Evolutionary conservation across 2,888 invertebrate genomes (phyloP), one percentile per base, ranked within the genome.

Genomic region (Dicyrtoma fusca): DNA sequence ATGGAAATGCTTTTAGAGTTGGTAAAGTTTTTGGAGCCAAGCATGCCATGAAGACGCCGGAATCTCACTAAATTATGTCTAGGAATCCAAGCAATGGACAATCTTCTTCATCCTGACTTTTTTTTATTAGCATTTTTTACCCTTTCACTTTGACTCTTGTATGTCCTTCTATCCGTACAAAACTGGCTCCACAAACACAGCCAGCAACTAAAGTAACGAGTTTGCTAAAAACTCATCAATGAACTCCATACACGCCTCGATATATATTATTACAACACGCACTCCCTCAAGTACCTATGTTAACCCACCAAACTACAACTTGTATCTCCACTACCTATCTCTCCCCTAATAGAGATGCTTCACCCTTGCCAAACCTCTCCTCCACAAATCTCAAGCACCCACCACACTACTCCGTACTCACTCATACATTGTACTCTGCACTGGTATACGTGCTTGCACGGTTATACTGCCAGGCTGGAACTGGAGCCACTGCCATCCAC

Each of bases 51-150:
- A 57, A 19, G 69, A 65, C 71, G 71, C 74, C 75, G 73, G 79
- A 77, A 78, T 79, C 78, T 78, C 77, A 72, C 75, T 79, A 78
- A 79, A 79, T 78, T 79, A 79, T 79, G 72, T 75, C 74, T 59
- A 69, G 72, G 65, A 74, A 72, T 72, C 65, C 55, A 44, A 69
- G 66, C 69, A 71, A 76, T 72, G 72, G 72, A 66, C 68, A 65
- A 72, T 72, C 72, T 68, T 69, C 65, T 42, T 53, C 55, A 68
- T 68, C 55, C 64, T 74, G 53, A 63, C 75, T 74, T 74, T 76
- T n/a, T 70, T 66, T 74, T 74, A 76, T 76, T 74, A 76, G 74
- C 71, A 76, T 76, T 76, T 76, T n/a, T 75, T 71, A 65, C 68
- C 59, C 70, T 62, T 68, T 47, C 63, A 49, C 55, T 47, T 57